Evolutionary conservation across 2,888 invertebrate genomes (phyloP).

Genomic region (Syritta pipiens): DNA sequence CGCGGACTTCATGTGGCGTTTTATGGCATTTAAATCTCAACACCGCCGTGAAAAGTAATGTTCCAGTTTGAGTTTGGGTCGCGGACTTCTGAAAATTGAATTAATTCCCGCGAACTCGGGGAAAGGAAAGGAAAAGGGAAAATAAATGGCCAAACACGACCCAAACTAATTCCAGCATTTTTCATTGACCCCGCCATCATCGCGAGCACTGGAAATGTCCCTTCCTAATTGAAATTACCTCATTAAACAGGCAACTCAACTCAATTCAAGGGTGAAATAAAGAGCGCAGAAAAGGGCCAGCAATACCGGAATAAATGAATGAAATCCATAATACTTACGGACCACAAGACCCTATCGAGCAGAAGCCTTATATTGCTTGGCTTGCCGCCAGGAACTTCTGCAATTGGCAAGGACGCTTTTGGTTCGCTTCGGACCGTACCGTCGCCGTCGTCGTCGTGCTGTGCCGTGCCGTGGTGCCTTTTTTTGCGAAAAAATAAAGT

Average conservation of each 20-base stretch:
- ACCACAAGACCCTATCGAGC: conserved; percentile 42
- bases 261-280: conserved; percentile 67
- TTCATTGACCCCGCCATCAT: conserved; percentile 53
- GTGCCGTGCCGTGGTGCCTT: conserved; percentile 8
- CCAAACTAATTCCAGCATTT: conserved; percentile 67
- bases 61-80: conserved; percentile 26
- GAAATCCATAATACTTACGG: conserved; percentile 57
- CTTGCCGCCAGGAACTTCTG: conserved; percentile 58
- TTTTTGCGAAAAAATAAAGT: conserved; percentile 40
- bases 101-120: conserved; percentile 56
- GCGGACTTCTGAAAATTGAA: conserved; percentile 55
- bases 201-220: conserved; percentile 63
- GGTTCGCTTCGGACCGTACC: not conserved
- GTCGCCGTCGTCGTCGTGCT: not conserved
- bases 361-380: conserved; percentile 52
- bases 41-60: conserved; percentile 27
- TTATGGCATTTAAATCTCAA: conserved; percentile 23
- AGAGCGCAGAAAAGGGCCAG: conserved; percentile 55
- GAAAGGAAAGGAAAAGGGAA: conserved; percentile 36
- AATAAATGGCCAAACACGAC: conserved; percentile 66
- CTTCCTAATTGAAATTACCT: conserved; percentile 68
- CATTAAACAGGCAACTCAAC: conserved; percentile 67
- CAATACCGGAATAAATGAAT: conserved; percentile 55
- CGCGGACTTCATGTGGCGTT: conserved; percentile 14
- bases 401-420: conserved; percentile 34